Base-by-base conservation (phyloP, 2,797 vertebrate genomes). In the Buphagus erythrorhynchus region DNA sequence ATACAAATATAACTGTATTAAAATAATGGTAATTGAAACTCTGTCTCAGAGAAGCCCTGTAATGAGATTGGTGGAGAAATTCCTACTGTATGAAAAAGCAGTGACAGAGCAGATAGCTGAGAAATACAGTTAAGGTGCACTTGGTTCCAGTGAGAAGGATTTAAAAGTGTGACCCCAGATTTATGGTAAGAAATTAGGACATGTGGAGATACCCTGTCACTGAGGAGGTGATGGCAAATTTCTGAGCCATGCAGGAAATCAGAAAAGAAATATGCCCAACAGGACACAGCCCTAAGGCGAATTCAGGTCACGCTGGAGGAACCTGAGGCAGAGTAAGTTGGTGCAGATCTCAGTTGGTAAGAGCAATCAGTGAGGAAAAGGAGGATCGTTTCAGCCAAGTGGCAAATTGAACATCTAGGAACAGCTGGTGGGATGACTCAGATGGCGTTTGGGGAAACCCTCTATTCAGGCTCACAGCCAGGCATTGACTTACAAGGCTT, bases 361-460 rank as follows among this genome's bases (percentile, higher is more conserved):
- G 38, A 89, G 52, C 45, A 89, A 38, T 31, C n/a, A 40, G 31
- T 28, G 45, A 48, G 42, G 45, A 73, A 72, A 85, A 76, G 18
- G 40, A 76, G 28, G 31, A 43, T 42, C n/a, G 21, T 89, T 94
- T 77, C 68, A 86, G 75, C 59, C 85, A 87, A 87, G 65, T 87
- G 68, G 40, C 67, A 86, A 76, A 77, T 5, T 91, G 91, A 87
- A 91, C 81, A 79, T 85, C 86, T 79, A 52, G 78, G 48, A 93
- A 71, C 78, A 91, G 84, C 89, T 96, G 51, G 63, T 89, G 63
- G 61, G 75, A 71, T 88, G 89, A 67, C 28, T 88, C 61, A 55
- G 59, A 77, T 78, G 79, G 71, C 0, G 0, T 45, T 62, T 84
- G 35, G 69, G 57, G 54, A 95, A 96, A 19, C 76, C 62, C 38